Base-by-base conservation (phyloP, 2,888 invertebrate species). In the Diarsia mendica region DNA sequence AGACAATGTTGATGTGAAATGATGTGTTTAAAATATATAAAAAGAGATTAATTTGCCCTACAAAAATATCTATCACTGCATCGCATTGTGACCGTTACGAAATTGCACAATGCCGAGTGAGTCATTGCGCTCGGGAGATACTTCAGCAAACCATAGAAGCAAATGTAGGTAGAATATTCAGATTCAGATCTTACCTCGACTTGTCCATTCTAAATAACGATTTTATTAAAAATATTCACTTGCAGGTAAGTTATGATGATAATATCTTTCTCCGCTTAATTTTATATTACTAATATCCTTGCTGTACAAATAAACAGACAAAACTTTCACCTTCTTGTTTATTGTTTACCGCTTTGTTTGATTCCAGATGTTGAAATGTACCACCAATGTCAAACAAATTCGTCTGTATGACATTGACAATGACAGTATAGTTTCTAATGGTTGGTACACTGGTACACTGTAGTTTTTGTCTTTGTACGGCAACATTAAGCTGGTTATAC, bases 271-370 rank as follows among this genome's bases (percentile, higher is more conserved):
- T 77, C 58, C 49, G 49, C n/a, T 67, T 70, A 74, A 67, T 77
- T 73, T 67, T 60, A 63, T 53, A 44, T 39, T 51, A 75, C 23
- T 39, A 72, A 51, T 67, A 72, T 76, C 75, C 44, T 67, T 68
- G 74, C 67, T 46, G 51, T 67, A 75, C 79, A 82, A 77, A 77
- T 72, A 86, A 63, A 75, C 79, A 69, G 75, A 78, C 71, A 78
- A 75, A 87, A 87, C 87, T 87, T 87, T 87, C 87, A 87, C 87
- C 87, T 84, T 72, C 82, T 85, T 87, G 84, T 87, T 87, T 87
- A 82, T 83, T 87, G 83, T 85, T 84, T 87, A 84, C 82, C 87
- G 87, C 85, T 85, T 84, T 84, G 83, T 83, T 83, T 84, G 77
- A 80, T 69, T 64, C 77, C 81, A 84, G 81, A 83, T 84, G 81